phyloP scores from a whole-genome alignment of 1,140 invertebrate genomes.

The Zaprionus inermis region DNA sequence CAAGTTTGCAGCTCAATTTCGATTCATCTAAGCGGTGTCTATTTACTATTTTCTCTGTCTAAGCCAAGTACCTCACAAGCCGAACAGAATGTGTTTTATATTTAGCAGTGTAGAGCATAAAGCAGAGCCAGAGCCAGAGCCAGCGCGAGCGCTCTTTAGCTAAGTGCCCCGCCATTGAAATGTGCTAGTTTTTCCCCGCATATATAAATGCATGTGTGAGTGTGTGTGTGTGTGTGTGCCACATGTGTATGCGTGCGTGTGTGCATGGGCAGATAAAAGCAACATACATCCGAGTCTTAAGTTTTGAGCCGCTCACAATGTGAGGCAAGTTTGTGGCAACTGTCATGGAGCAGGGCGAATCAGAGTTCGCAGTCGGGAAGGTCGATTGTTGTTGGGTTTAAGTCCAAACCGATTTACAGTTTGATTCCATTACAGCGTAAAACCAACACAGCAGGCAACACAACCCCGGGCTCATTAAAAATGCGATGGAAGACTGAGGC shows the following conservation, averaged over 20 bases:
- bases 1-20: background rate
- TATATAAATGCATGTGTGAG: constrained; percentile 26
- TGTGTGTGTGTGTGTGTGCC: constrained; percentile 21
- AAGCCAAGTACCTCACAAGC: constrained; percentile 11
- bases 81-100: constrained; percentile 31
- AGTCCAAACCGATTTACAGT: constrained; percentile 34
- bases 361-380: constrained; percentile 31
- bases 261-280: constrained; percentile 20
- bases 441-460: constrained; percentile 15
- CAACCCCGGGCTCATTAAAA: constrained; percentile 45
- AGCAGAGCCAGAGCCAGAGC: background rate
- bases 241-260: constrained; percentile 16
- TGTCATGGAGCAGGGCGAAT: constrained; percentile 20
- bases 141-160: constrained; percentile 37
- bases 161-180: constrained; percentile 68
- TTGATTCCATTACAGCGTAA: constrained; percentile 28
- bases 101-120: constrained; percentile 28
- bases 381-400: background rate
- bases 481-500: constrained; percentile 11
- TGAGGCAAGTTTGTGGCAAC: constrained; percentile 25
- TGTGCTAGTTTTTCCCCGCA: constrained; percentile 49
- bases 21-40: background rate
- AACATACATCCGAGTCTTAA: constrained; percentile 25
- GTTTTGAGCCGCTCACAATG: constrained; percentile 43
- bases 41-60: background rate